Percentiles rank a stretch among this genome's conserved stretches.
phyloP scores from a whole-genome alignment of 2,113 vertebrate species.

The Dissostichus mawsoni region DNA sequence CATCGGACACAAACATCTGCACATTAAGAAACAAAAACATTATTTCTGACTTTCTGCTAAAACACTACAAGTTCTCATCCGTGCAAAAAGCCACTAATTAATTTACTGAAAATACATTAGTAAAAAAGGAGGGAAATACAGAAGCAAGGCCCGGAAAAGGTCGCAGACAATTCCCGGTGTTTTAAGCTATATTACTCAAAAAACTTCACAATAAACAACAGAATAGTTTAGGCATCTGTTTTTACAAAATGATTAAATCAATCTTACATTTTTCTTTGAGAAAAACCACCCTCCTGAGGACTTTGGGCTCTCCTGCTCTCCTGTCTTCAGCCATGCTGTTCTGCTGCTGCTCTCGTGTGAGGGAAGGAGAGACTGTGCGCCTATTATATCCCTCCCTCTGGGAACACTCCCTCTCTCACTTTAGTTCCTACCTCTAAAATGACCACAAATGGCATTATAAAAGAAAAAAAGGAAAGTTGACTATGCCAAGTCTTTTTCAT shows the following conservation, averaged over 20 bases:
- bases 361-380: conserved; percentile 20
- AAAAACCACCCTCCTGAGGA: conserved; percentile 6
- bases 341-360: conserved; percentile 35
- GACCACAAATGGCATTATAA: neutral
- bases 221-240: neutral
- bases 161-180: neutral
- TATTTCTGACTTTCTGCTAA: neutral
- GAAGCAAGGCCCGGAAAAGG: conserved; percentile 1
- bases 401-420: conserved; percentile 29
- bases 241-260: neutral
- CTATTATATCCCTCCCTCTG: conserved; percentile 29
- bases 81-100: neutral
- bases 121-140: neutral
- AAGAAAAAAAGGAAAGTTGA: neutral
- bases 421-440: conserved; percentile 66
- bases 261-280: conserved; percentile 43
- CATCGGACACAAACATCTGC: conserved; percentile 77
- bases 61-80: neutral
- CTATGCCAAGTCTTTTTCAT: neutral
- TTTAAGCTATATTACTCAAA: neutral
- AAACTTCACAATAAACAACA: neutral
- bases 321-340: conserved; percentile 41
- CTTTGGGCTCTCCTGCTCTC: neutral
- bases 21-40: neutral
- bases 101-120: neutral